phyloP scores from a whole-genome alignment of 2,113 vertebrate genomes.

The Tretioscincus oriximinensis region DNA sequence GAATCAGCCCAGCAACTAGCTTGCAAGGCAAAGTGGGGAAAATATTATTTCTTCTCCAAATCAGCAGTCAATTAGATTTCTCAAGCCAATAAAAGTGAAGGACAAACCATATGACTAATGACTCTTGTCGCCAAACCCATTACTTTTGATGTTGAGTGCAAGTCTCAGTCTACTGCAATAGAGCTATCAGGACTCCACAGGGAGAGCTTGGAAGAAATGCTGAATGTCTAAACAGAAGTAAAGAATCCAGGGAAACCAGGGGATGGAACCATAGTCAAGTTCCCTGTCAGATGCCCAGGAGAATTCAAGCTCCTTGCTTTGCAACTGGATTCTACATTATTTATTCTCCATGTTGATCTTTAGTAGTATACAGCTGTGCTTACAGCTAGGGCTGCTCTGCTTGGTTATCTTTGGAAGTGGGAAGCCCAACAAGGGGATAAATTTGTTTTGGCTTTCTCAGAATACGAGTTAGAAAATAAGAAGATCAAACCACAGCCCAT shows the following conservation, averaged over 20 bases:
- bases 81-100: slow-evolving; percentile 39
- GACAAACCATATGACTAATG: slow-evolving; percentile 47
- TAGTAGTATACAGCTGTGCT: neutral
- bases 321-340: slow-evolving; percentile 37
- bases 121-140: slow-evolving; percentile 24
- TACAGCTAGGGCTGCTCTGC: neutral
- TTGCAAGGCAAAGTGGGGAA: slow-evolving; percentile 22
- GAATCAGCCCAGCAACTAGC: slow-evolving; percentile 31
- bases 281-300: slow-evolving; percentile 11
- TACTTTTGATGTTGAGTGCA: slow-evolving; percentile 14
- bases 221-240: slow-evolving; percentile 49
- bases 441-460: neutral
- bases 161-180: slow-evolving; percentile 15
- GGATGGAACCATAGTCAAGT: slow-evolving; percentile 46
- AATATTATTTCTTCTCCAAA: slow-evolving; percentile 39
- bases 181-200: slow-evolving; percentile 40
- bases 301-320: slow-evolving; percentile 36
- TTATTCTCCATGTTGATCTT: slow-evolving; percentile 39
- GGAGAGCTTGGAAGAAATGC: slow-evolving; percentile 41
- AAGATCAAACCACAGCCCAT: no score
- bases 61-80: slow-evolving; percentile 45
- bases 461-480: no score
- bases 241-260: slow-evolving; percentile 41
- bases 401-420: neutral
- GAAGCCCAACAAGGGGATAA: neutral